Percentiles rank a stretch among this genome's conserved stretches.
Conservation (phyloP, 2,888 invertebrate species). For the Hartigia nigra region DNA sequence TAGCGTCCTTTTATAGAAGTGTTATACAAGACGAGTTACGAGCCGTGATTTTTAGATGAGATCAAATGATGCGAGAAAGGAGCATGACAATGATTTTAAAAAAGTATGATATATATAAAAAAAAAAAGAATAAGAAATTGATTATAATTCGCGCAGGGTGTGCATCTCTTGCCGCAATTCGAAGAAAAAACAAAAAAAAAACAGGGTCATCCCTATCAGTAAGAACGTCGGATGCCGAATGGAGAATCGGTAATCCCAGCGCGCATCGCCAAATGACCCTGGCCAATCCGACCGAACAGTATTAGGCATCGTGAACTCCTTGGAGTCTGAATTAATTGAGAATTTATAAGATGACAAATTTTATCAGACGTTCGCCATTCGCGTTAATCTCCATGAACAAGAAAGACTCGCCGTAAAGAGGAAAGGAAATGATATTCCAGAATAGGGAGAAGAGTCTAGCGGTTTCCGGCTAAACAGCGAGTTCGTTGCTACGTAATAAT, state of each 20-base stretch:
- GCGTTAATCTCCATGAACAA: background rate
- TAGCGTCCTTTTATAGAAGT: slow-evolving; percentile 37
- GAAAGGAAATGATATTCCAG: background rate
- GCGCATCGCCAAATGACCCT: background rate
- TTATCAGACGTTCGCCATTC: background rate
- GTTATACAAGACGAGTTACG: slow-evolving; percentile 38
- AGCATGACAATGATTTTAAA: background rate
- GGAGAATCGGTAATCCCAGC: background rate
- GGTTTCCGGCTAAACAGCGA: background rate
- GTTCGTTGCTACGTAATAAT: background rate
- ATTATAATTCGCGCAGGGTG: background rate
- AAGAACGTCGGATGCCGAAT: background rate
- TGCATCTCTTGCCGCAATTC: background rate
- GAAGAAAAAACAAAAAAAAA: background rate
- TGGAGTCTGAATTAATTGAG: background rate
- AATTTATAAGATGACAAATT: background rate
- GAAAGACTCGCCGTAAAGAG: background rate
- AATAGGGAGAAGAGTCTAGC: background rate
- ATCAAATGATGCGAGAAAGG: background rate
- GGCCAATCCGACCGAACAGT: background rate
- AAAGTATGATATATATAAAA: slow-evolving; percentile 7
- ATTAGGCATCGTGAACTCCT: background rate
- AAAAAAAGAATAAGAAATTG: slow-evolving; percentile 19
- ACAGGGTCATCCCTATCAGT: background rate
- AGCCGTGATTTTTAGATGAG: slow-evolving; percentile 33